phyloP scores from a whole-genome alignment of 2,888 invertebrate species.

The Acleris holmiana region DNA sequence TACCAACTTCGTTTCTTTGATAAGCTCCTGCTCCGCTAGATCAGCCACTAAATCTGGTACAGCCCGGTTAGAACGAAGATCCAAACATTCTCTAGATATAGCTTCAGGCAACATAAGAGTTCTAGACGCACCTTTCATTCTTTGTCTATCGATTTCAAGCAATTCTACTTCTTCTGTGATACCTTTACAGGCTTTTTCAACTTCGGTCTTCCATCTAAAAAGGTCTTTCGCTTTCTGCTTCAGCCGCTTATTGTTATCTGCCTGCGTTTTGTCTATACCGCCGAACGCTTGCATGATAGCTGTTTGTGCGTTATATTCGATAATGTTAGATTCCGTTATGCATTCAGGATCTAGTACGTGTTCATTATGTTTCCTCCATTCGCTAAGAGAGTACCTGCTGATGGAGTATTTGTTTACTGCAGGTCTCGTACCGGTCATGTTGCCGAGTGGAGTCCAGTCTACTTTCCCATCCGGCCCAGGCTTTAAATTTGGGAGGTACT shows the following conservation, averaged over 20 bases:
- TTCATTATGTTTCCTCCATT: constrained; percentile 88
- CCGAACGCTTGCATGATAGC: constrained; percentile 87
- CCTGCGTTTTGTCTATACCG: constrained; percentile 87
- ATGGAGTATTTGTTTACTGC: constrained; percentile 90
- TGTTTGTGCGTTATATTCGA: constrained; percentile 86
- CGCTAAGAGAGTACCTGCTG: constrained; percentile 88
- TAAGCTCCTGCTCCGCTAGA: constrained; percentile 89
- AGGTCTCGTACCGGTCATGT: constrained; percentile 89
- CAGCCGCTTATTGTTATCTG: constrained; percentile 86
- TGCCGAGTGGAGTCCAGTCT: constrained; percentile 88
- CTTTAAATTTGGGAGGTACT: constrained; percentile 62
- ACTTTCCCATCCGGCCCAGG: constrained; percentile 90
- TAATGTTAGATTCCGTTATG: constrained; percentile 82
- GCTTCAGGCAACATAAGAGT: constrained; percentile 89
- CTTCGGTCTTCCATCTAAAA: constrained; percentile 89
- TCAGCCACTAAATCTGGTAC: constrained; percentile 91
- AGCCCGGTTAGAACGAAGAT: constrained; percentile 87
- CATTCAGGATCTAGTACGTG: constrained; percentile 77
- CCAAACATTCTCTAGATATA: constrained; percentile 90
- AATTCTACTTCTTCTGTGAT: constrained; percentile 88
- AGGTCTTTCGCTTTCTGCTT: constrained; percentile 87
- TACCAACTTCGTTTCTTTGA: constrained; percentile 89
- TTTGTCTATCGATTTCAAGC: constrained; percentile 87
- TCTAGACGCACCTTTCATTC: constrained; percentile 87
- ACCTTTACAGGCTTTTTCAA: constrained; percentile 87